Conservation (phyloP, 2,888 invertebrate genomes). For the Tenthredo notha region DNA sequence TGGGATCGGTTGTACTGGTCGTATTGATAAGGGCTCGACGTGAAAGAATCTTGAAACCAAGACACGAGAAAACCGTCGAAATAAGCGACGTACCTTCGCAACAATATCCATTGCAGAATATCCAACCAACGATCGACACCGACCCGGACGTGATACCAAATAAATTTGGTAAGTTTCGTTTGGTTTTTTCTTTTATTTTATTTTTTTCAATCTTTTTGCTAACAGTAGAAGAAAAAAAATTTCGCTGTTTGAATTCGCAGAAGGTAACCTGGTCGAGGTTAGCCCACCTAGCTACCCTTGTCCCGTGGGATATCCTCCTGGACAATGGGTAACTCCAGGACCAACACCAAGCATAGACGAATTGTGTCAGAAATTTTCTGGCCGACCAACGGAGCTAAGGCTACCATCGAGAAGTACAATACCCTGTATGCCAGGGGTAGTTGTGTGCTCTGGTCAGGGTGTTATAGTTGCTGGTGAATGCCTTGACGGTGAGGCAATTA, state of each 20-base stretch:
- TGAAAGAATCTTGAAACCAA: conserved; percentile 73
- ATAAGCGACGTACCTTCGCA: conserved; percentile 73
- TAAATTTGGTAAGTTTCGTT: conserved; percentile 83
- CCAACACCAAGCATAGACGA: conserved; percentile 78
- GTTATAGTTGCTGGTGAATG: conserved; percentile 78
- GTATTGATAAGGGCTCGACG: conserved; percentile 80
- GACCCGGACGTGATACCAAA: conserved; percentile 89
- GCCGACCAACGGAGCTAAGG: conserved; percentile 76
- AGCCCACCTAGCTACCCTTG: conserved; percentile 75
- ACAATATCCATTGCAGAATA: conserved; percentile 72
- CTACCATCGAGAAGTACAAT: conserved; percentile 74
- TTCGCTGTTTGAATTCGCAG: conserved; percentile 62
- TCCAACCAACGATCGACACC: conserved; percentile 80
- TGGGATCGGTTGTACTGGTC: conserved; percentile 79
- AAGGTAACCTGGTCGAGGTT: conserved; percentile 74
- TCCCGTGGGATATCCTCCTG: conserved; percentile 70
- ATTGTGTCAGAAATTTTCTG: conserved; percentile 75
- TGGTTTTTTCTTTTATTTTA: background rate
- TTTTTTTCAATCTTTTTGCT: too few relatives aligned
- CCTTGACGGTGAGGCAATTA: conserved; percentile 92
- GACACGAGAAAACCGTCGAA: conserved; percentile 72
- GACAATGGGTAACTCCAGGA: conserved; percentile 80
- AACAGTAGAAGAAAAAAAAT: background rate
- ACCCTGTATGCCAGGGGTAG: conserved; percentile 68
- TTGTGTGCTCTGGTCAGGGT: conserved; percentile 71